Evolutionary conservation across 2,888 invertebrate species (phyloP).

Genomic region (Parasteatoda lunata): DNA sequence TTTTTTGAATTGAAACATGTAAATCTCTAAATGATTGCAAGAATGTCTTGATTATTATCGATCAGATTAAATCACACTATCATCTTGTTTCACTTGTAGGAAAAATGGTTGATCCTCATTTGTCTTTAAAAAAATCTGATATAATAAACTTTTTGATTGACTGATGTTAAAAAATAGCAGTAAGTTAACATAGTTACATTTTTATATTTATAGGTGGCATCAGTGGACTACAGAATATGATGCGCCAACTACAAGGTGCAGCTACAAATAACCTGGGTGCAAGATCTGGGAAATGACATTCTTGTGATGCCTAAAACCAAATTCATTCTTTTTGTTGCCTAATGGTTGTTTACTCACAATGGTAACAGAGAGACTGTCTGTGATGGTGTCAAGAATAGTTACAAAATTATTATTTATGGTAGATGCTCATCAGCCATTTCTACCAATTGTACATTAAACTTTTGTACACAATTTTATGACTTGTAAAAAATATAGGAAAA

Average conservation of each 20-base stretch:
- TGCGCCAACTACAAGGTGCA: constrained; percentile 87
- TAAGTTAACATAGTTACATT: constrained; percentile 12
- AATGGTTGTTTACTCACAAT: constrained; percentile 19
- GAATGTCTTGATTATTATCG: no score
- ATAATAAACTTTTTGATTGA: no score
- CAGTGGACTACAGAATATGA: constrained; percentile 96
- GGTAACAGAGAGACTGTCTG: constrained; percentile 45
- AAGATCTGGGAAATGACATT: constrained; percentile 71
- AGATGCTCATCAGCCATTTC: constrained; percentile 46
- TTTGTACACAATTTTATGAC: constrained; percentile 64
- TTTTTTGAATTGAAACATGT: no score
- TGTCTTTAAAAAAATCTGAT: no score
- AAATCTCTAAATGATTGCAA: no score
- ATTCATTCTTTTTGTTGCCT: constrained; percentile 9
- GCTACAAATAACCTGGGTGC: constrained; percentile 72
- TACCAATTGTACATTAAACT: constrained; percentile 47
- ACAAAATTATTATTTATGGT: constrained; percentile 26
- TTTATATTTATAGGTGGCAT: constrained; percentile 85
- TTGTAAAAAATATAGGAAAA: constrained; percentile 52
- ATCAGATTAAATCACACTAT: no score
- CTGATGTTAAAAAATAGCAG: not conserved
- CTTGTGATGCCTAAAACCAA: constrained; percentile 28
- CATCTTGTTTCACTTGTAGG: no score
- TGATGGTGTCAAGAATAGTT: constrained; percentile 48
- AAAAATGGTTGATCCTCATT: no score